phyloP scores from a whole-genome alignment of 2,113 vertebrate genomes.

The Rhombomys opimus region DNA sequence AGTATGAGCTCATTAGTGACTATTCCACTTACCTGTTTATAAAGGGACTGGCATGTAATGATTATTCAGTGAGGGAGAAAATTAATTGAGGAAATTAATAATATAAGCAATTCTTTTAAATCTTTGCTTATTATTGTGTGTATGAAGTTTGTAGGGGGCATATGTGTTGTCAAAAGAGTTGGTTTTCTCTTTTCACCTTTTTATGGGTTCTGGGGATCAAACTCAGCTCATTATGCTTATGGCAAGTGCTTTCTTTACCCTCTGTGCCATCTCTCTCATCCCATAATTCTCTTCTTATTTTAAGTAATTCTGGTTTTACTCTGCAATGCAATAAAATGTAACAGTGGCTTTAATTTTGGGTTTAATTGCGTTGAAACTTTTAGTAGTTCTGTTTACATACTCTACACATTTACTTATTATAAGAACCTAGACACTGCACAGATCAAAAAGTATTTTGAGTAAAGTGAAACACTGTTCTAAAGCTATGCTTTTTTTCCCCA shows the following conservation, averaged over 20 bases:
- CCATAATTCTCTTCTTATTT: background rate
- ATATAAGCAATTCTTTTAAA: slow-evolving; percentile 11
- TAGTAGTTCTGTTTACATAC: background rate
- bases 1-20: background rate
- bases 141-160: background rate
- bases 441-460: slow-evolving; percentile 22
- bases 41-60: background rate
- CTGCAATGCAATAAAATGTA: background rate
- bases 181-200: background rate
- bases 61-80: slow-evolving; percentile 22
- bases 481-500: slow-evolving; percentile 47
- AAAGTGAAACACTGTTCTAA: slow-evolving; percentile 59
- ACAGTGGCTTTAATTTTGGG: slow-evolving; percentile 44
- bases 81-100: slow-evolving; percentile 7
- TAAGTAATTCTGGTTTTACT: slow-evolving; percentile 43
- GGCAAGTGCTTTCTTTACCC: background rate
- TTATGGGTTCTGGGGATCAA: background rate
- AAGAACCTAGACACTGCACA: slow-evolving; percentile 38
- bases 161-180: background rate
- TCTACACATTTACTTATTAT: background rate
- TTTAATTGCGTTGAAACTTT: slow-evolving; percentile 43
- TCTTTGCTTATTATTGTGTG: background rate
- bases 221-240: background rate
- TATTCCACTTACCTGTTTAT: slow-evolving; percentile 45
- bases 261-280: background rate